These are phyloP conservation scores for Cotesia vestalis DNA, from an alignment of 1,140 invertebrate genomes.

Conservation along the genomic window DNA sequence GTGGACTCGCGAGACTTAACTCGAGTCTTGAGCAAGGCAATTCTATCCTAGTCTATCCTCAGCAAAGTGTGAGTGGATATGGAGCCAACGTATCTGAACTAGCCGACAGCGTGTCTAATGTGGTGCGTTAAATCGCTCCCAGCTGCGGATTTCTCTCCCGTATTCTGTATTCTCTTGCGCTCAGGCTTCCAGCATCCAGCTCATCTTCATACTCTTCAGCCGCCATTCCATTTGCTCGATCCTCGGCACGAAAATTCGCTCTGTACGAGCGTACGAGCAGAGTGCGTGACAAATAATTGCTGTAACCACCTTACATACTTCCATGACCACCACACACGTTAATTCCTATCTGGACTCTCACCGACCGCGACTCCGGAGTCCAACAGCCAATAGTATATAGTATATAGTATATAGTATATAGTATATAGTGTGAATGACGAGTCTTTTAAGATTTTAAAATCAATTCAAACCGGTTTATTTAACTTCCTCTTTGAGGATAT, in stretches of 20 bases:
- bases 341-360: too few species aligned
- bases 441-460: conserved; percentile 1
- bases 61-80: conserved; percentile 1
- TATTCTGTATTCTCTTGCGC: not conserved
- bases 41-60: not conserved
- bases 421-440: not conserved
- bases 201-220: not conserved
- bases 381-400: too few species aligned
- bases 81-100: conserved; percentile 5
- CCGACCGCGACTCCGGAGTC: too few species aligned
- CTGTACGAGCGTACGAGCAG: not conserved
- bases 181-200: not conserved
- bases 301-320: not conserved
- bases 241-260: not conserved
- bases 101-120: conserved; percentile 26
- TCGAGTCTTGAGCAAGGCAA: too few species aligned
- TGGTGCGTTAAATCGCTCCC: conserved; percentile 22
- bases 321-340: too few species aligned
- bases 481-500: conserved; percentile 1
- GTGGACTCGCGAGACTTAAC: too few species aligned
- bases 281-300: conserved; percentile 20
- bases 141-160: conserved; percentile 27
- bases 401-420: too few species aligned
- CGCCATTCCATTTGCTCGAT: not conserved
- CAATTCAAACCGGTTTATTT: conserved; percentile 16